Conservation (phyloP, 2,888 invertebrate genomes). For the Tortrix viridana region DNA sequence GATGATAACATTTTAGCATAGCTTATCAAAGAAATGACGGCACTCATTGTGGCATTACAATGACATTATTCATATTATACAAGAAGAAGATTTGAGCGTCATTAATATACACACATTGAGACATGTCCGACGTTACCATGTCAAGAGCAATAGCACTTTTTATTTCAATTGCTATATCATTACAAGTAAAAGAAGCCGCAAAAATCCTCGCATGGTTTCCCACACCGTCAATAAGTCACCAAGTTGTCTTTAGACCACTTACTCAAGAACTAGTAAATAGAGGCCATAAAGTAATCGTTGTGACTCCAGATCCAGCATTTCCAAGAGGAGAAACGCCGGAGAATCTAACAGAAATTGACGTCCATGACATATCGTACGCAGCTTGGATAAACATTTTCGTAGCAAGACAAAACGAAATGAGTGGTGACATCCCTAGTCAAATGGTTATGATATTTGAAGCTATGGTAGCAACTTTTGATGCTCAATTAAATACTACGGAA, state of each 20-base stretch:
- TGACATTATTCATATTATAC: too few relatives aligned
- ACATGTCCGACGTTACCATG: not conserved
- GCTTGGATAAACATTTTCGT: conserved; percentile 39
- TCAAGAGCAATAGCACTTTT: not conserved
- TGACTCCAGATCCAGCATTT: conserved; percentile 52
- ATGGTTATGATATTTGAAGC: conserved; percentile 9
- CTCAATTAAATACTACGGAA: conserved; percentile 44
- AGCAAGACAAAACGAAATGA: not conserved
- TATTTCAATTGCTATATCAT: not conserved
- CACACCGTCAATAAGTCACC: conserved; percentile 53
- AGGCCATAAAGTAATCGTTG: conserved; percentile 51
- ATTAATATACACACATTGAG: too few relatives aligned
- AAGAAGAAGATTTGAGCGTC: too few relatives aligned
- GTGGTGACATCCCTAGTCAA: conserved; percentile 11
- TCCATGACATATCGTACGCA: conserved; percentile 53
- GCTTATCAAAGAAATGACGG: too few relatives aligned
- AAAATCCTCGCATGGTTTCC: conserved; percentile 50
- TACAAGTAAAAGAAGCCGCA: conserved; percentile 39
- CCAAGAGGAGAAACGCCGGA: conserved; percentile 45
- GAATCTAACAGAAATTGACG: conserved; percentile 58
- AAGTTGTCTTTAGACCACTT: conserved; percentile 50
- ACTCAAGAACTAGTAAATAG: conserved; percentile 50
- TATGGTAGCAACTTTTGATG: conserved; percentile 39
- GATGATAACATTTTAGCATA: too few relatives aligned
- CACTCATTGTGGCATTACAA: too few relatives aligned